Evolutionary conservation across 2,888 invertebrate genomes (phyloP), one percentile per base, ranked within the genome.

Genomic region (Gerris lacustris): DNA sequence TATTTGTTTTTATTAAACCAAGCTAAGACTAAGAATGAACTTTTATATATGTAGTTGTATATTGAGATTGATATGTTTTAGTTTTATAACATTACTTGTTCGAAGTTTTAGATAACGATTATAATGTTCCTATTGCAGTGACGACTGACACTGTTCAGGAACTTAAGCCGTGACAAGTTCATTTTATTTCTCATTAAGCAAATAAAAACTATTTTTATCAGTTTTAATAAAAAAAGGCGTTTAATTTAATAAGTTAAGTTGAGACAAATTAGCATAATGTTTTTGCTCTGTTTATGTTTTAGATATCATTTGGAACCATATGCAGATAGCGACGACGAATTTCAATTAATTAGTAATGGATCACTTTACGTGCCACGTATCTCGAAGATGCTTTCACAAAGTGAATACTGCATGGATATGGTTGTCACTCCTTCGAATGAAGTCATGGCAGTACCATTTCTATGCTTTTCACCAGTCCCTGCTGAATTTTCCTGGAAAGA

Each of bases 301-400:
- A 86, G 86, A 78, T 86, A 84, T 77, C 81, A 82, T 76, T 76
- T 87, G 71, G 82, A 84, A 62, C 86, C 86, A 2, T 79, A 82
- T 11, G 76, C 80, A 72, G 78, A 79, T 67, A 80, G 79, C 72
- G 79, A 80, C 45, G 86, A 87, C 73, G 83, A 84, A 74, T 85
- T 85, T 77, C 84, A 84, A 76, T 81, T 87, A 55, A 78, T 86
- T 73, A 77, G 81, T 44, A 86, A 86, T 75, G 87, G 87, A 31
- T 84, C 86, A 0, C 80, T 87, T 66, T 84, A 83, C 75, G 82
- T 83, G 17, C 86, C 85, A 55, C 55, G 15, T 15, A 55, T 55
- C 11, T 9, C 15, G 15, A 9, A 55, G 15, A 55, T 55, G 55
- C 15, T 55, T 9, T 15, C 55, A 11, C 55, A 9, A 11, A 11